A percentile compares a stretch with the other conserved stretches of the same genome.
Evolutionary conservation across 2,888 invertebrate genomes (phyloP).

Genomic region (Chalcosyrphus nemorum): DNA sequence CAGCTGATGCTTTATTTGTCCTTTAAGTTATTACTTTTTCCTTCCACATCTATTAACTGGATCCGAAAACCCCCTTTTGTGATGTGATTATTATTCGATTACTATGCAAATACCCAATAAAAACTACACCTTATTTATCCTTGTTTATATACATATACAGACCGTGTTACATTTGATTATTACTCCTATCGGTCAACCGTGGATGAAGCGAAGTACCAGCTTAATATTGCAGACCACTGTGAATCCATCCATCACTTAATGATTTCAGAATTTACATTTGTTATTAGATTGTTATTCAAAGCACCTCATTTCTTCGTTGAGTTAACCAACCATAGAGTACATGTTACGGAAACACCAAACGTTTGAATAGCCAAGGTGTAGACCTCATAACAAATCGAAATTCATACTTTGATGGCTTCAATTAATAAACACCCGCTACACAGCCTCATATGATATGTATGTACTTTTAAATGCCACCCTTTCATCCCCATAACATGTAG

Average conservation of each 20-base stretch:
- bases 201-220: background rate
- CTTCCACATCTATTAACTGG: too few species aligned
- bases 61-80: background rate
- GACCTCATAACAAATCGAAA: background rate
- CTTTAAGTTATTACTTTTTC: too few species aligned
- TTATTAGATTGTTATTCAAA: conserved; percentile 36
- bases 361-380: background rate
- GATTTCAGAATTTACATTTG: conserved; percentile 29
- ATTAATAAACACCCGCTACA: background rate
- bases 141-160: background rate
- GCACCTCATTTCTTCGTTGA: conserved; percentile 21
- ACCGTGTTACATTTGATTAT: background rate
- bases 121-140: background rate
- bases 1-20: too few species aligned
- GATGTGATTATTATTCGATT: background rate
- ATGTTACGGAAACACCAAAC: background rate
- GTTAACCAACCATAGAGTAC: conserved; percentile 33
- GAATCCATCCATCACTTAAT: conserved; percentile 10
- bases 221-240: background rate
- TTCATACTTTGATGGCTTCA: background rate
- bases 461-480: background rate
- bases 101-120: background rate
- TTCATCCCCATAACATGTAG: background rate
- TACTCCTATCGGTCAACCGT: background rate
- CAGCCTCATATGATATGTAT: background rate